Evolutionary conservation across 2,888 invertebrate genomes (phyloP).

Genomic region (Aporophyla lueneburgensis): DNA sequence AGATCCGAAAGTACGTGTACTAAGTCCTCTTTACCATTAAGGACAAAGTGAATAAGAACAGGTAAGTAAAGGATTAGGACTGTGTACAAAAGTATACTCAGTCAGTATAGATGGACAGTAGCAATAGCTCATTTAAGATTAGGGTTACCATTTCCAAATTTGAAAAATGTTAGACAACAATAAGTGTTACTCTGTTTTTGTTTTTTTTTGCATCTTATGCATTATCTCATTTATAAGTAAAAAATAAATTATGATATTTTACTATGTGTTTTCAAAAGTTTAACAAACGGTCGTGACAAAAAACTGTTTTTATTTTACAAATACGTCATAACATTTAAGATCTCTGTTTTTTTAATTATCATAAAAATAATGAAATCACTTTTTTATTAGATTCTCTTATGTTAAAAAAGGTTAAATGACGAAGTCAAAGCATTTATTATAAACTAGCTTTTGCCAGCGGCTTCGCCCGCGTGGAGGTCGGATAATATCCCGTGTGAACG

Average conservation of each 20-base stretch:
- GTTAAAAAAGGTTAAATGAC: neutral
- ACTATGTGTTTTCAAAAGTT: neutral
- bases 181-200: no score
- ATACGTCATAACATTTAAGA: neutral
- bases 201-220: no score
- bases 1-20: conserved; percentile 39
- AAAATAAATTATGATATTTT: neutral
- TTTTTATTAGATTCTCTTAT: neutral
- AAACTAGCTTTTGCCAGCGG: no score
- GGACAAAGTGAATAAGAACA: conserved; percentile 43
- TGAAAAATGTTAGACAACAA: neutral
- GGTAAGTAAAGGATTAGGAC: conserved; percentile 43
- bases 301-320: neutral
- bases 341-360: no score
- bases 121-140: conserved; percentile 1
- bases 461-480: no score
- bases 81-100: conserved; percentile 16
- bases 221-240: no score
- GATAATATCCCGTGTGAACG: no score
- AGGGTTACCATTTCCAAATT: neutral
- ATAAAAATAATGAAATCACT: neutral
- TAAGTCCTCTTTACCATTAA: conserved; percentile 11
- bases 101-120: neutral
- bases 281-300: neutral
- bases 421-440: no score